Evolutionary conservation across 2,113 vertebrate species (phyloP).

Genomic region (Bos indicus): DNA sequence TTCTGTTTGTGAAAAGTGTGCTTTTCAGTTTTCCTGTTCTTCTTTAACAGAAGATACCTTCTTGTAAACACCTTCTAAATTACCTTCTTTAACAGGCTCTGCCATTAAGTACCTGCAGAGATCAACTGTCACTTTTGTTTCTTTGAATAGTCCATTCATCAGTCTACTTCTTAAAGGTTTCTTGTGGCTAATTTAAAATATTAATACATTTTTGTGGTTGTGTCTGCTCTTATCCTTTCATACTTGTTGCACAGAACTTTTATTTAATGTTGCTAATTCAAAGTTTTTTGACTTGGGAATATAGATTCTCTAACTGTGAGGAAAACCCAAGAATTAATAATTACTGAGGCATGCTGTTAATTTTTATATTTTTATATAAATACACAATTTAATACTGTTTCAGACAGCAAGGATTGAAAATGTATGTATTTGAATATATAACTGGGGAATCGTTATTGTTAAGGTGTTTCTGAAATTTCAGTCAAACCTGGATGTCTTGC

Average conservation of each 20-base stretch:
- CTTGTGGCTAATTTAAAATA: background rate
- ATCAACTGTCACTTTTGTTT: background rate
- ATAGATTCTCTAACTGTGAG: background rate
- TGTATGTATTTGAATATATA: background rate
- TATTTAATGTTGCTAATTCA: slow-evolving; percentile 26
- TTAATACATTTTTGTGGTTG: background rate
- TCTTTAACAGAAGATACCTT: no score
- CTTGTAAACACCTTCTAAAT: background rate
- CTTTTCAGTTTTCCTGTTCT: background rate
- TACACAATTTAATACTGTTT: background rate
- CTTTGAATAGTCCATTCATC: background rate
- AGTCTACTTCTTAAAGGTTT: background rate
- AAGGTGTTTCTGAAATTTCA: background rate
- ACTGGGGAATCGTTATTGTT: background rate
- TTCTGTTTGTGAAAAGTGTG: background rate
- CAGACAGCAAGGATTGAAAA: background rate
- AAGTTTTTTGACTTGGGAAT: background rate
- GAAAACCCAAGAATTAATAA: background rate
- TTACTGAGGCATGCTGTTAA: background rate
- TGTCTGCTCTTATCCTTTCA: slow-evolving; percentile 3
- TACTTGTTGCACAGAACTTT: slow-evolving; percentile 28
- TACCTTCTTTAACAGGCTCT: background rate
- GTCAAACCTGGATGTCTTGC: background rate
- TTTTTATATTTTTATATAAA: background rate
- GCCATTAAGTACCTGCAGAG: background rate